Conservation (phyloP, 2,797 vertebrate species). For the Gymnoscopelus braueri region DNA sequence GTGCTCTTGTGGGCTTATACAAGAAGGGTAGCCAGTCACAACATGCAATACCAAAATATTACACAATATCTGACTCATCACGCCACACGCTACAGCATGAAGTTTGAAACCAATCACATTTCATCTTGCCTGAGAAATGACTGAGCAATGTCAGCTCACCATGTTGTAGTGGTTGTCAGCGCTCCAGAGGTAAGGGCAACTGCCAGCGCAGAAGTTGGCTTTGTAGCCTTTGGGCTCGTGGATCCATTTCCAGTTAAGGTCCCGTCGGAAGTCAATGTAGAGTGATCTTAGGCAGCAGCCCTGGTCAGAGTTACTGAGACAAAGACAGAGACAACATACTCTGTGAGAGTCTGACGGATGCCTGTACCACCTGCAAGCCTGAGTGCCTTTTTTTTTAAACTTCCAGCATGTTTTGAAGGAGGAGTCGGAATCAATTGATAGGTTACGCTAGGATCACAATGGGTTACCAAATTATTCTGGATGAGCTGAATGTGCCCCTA, state of each 20-base stretch:
- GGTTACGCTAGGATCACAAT: conserved; percentile 66
- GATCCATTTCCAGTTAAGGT: conserved; percentile 90
- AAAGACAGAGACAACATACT: conserved; percentile 30
- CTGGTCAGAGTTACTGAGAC: conserved; percentile 76
- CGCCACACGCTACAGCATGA: too few species aligned
- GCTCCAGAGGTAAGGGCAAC: conserved; percentile 87
- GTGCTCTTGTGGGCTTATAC: background rate
- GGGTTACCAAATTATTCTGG: conserved; percentile 38
- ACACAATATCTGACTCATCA: too few species aligned
- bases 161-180: conserved; percentile 88
- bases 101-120: background rate
- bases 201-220: conserved; percentile 87
- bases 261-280: conserved; percentile 87
- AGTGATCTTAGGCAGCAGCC: conserved; percentile 86
- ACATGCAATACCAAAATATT: too few species aligned
- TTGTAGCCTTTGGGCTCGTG: conserved; percentile 87
- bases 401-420: conserved; percentile 10
- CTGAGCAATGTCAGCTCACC: conserved; percentile 67
- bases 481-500: conserved; percentile 18
- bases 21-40: background rate
- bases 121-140: background rate
- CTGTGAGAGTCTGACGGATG: too few species aligned
- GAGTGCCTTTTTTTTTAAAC: too few species aligned
- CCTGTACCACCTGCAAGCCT: too few species aligned
- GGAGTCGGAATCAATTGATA: conserved; percentile 13